phyloP scores from a whole-genome alignment of 2,113 vertebrate species.

The Sminthopsis crassicaudata region DNA sequence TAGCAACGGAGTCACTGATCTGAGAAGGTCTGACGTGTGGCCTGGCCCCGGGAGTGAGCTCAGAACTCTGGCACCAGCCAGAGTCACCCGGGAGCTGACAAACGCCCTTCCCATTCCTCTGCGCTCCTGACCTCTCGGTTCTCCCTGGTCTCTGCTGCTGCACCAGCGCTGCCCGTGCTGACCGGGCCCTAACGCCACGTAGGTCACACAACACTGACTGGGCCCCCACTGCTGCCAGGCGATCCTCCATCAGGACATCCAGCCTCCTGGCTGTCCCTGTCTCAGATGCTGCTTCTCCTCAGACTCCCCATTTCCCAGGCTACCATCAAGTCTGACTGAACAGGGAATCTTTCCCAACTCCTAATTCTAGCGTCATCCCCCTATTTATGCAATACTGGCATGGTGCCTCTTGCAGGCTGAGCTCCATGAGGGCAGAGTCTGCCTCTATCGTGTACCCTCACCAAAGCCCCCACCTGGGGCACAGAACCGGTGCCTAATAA shows the following conservation, averaged over 20 bases:
- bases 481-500: not conserved
- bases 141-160: not conserved
- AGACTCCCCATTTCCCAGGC: too few relatives aligned
- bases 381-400: not conserved
- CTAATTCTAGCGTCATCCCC: too few relatives aligned
- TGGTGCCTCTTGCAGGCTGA: not conserved
- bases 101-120: too few relatives aligned
- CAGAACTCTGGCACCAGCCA: not conserved
- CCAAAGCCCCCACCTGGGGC: too few relatives aligned
- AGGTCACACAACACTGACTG: too few relatives aligned
- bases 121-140: not conserved
- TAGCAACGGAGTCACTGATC: not conserved
- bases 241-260: not conserved
- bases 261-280: too few relatives aligned
- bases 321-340: not conserved
- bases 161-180: too few relatives aligned
- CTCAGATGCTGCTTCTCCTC: not conserved
- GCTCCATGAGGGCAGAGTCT: not conserved
- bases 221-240: too few relatives aligned
- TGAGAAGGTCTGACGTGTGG: not conserved
- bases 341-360: not conserved
- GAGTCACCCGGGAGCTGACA: not conserved
- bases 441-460: not conserved
- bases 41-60: not conserved
- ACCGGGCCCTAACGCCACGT: too few relatives aligned